A percentile compares a stretch with the other conserved stretches of the same genome.
Evolutionary conservation across 2,797 vertebrate species (phyloP).

Genomic region (Cyprinodon diabolis): DNA sequence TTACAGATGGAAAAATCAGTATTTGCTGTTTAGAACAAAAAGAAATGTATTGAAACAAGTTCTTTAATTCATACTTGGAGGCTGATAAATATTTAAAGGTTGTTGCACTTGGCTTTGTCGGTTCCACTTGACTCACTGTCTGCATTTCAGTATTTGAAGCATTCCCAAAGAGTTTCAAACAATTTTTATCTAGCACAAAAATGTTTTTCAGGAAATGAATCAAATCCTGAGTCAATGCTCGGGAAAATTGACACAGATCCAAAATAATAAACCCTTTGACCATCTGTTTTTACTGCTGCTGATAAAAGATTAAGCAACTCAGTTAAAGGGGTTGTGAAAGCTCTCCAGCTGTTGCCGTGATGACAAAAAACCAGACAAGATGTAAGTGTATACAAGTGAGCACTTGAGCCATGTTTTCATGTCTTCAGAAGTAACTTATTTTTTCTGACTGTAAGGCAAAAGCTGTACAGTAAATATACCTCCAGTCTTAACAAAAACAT

Average conservation of each 20-base stretch:
- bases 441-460: conserved; percentile 24
- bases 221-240: conserved; percentile 32
- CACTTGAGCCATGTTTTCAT: conserved; percentile 13
- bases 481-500: conserved; percentile 43
- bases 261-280: conserved; percentile 24
- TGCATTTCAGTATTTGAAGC: conserved; percentile 5
- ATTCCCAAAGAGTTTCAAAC: conserved; percentile 22
- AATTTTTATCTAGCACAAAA: conserved; percentile 29
- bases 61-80: conserved; percentile 39
- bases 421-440: conserved; percentile 16
- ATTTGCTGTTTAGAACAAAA: conserved; percentile 28
- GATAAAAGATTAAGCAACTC: conserved; percentile 2
- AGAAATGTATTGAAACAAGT: conserved; percentile 31
- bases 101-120: conserved; percentile 18
- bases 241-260: conserved; percentile 11
- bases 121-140: conserved; percentile 28
- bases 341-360: not conserved
- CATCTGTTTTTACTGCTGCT: conserved; percentile 8
- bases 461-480: conserved; percentile 47
- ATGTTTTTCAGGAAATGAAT: conserved; percentile 36
- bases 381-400: not conserved
- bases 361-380: conserved; percentile 10
- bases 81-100: conserved; percentile 52
- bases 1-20: conserved; percentile 18
- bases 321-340: conserved; percentile 3